phyloP scores from a whole-genome alignment of 2,888 invertebrate genomes.

The Lepidonotus clava region DNA sequence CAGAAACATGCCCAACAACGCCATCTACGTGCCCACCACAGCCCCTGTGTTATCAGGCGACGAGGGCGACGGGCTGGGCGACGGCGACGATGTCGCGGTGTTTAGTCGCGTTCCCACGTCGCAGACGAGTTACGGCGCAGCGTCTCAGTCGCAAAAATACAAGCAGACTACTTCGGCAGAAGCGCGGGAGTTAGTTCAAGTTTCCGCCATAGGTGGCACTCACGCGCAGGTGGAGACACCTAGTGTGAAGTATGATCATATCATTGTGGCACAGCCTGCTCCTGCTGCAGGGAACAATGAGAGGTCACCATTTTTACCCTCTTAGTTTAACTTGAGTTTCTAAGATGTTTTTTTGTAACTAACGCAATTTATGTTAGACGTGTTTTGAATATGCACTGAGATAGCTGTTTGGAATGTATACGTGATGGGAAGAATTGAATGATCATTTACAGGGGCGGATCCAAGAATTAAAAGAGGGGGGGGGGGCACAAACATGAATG shows the following conservation, averaged over 20 bases:
- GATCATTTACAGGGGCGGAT: too few species aligned
- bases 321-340: too few species aligned
- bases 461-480: too few species aligned
- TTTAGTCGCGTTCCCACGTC: not conserved
- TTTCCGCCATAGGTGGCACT: not conserved
- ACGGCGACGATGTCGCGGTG: not conserved
- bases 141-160: not conserved
- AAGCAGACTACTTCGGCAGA: not conserved
- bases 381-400: too few species aligned
- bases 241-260: conserved; percentile 26
- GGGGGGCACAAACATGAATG: too few species aligned
- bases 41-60: not conserved
- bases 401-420: too few species aligned
- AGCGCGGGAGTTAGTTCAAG: not conserved
- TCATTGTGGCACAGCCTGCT: not conserved
- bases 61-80: not conserved
- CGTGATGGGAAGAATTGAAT: too few species aligned
- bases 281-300: not conserved
- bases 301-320: not conserved
- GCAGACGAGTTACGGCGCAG: conserved; percentile 17
- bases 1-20: not conserved
- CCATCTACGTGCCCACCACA: conserved; percentile 29
- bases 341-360: too few species aligned
- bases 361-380: too few species aligned
- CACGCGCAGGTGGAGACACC: conserved; percentile 27